phyloP scores from a whole-genome alignment of 2,888 invertebrate genomes.

The Caenorhabditis angaria region DNA sequence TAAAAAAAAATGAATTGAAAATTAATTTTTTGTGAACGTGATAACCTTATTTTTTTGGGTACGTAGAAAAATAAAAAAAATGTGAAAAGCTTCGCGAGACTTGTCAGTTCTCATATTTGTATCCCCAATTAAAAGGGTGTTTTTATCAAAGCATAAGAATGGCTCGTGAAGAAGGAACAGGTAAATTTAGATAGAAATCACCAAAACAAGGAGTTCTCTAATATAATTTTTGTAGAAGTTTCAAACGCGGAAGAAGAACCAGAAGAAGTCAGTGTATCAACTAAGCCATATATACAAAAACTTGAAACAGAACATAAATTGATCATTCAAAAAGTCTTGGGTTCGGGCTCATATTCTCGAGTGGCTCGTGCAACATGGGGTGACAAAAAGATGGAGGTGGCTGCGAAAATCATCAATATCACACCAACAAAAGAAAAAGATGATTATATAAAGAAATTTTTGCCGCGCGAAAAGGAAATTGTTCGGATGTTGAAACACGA shows the following conservation, averaged over 20 bases:
- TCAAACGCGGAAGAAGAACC: conserved; percentile 37
- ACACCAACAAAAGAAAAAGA: conserved; percentile 40
- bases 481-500: conserved; percentile 82
- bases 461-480: conserved; percentile 84
- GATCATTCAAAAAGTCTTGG: conserved; percentile 29
- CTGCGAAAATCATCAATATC: conserved; percentile 44
- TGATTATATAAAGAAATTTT: conserved; percentile 83
- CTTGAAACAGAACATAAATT: conserved; percentile 37
- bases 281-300: conserved; percentile 25
- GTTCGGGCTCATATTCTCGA: conserved; percentile 36
- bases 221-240: background rate
- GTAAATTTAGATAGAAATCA: too few species aligned
- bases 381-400: conserved; percentile 35
- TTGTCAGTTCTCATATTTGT: too few species aligned
- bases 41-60: too few species aligned
- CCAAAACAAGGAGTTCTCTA: too few species aligned
- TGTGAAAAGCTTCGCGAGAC: too few species aligned
- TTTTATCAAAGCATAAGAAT: too few species aligned
- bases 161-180: too few species aligned
- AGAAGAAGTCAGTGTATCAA: conserved; percentile 33
- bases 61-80: too few species aligned
- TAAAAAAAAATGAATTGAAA: too few species aligned
- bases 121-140: too few species aligned
- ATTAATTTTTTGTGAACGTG: too few species aligned
- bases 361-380: conserved; percentile 34